Evolutionary conservation across 1,140 invertebrate genomes (phyloP).

Genomic region (Dermatophagoides farinae): DNA sequence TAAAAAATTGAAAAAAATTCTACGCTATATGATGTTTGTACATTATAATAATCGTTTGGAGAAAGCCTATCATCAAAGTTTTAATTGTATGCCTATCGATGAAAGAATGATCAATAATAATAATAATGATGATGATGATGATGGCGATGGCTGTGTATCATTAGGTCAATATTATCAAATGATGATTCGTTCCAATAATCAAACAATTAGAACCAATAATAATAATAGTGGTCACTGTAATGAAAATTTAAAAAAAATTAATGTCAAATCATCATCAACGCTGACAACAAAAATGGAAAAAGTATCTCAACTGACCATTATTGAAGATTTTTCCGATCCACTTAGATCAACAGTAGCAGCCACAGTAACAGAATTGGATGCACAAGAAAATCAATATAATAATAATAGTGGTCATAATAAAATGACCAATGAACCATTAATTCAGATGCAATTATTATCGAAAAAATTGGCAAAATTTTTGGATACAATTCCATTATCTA

Average conservation of each 20-base stretch:
- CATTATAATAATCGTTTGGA: conserved; percentile 80
- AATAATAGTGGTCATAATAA: not conserved
- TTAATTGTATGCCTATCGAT: conserved; percentile 38
- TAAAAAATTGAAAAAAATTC: conserved; percentile 50
- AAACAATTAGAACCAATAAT: not conserved
- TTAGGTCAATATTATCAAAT: not conserved
- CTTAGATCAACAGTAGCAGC: not conserved
- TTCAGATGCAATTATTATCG: not conserved
- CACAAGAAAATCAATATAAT: not conserved
- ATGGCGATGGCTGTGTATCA: not conserved
- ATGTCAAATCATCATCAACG: conserved; percentile 28
- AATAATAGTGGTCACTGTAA: not conserved
- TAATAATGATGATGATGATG: too few species aligned
- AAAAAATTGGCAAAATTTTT: not conserved
- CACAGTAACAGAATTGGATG: too few species aligned
- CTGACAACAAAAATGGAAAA: not conserved
- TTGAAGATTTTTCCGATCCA: conserved; percentile 16
- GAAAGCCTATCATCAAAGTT: conserved; percentile 68
- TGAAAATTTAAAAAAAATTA: not conserved
- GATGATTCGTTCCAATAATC: not conserved
- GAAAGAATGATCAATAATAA: conserved; percentile 20
- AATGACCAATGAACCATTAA: not conserved
- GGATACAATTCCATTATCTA: not conserved
- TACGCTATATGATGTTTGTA: conserved; percentile 56
- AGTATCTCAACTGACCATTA: not conserved